Conservation (phyloP, 2,888 invertebrate genomes). For the Rhabditoides inermis region DNA sequence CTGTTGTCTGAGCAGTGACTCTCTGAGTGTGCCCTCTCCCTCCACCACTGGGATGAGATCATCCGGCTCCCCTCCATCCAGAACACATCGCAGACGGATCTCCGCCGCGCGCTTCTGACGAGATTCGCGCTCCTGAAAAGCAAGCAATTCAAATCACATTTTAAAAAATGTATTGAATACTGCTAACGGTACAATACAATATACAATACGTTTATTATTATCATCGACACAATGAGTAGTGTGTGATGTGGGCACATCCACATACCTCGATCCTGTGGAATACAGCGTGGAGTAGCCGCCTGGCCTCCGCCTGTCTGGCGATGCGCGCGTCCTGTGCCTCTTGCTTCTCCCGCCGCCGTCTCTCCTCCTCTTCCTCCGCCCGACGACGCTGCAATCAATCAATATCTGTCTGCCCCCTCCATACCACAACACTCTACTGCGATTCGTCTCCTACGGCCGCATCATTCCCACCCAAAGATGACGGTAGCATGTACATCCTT, state of each 20-base stretch:
- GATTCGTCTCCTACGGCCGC: conserved; percentile 14
- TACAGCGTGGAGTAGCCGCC: conserved; percentile 24
- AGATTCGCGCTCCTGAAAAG: conserved; percentile 12
- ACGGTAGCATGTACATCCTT: too few species aligned
- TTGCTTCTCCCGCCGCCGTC: conserved; percentile 11
- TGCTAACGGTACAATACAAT: background rate
- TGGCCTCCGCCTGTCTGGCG: conserved; percentile 13
- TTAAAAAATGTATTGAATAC: background rate
- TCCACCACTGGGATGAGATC: conserved; percentile 9
- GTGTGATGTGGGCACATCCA: background rate
- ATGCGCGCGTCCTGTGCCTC: conserved; percentile 6
- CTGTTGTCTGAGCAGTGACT: conserved; percentile 20
- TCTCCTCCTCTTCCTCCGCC: conserved; percentile 20
- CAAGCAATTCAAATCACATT: background rate
- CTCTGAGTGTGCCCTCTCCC: conserved; percentile 22
- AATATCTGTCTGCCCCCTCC: conserved; percentile 24
- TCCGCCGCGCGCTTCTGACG: conserved; percentile 17
- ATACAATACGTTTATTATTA: background rate
- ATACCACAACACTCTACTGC: conserved; percentile 3
- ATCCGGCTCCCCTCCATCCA: conserved; percentile 11
- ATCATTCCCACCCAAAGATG: conserved; percentile 22
- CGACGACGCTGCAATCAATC: too few species aligned
- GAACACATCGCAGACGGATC: conserved; percentile 13
- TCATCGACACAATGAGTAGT: background rate
- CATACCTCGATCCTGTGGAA: conserved; percentile 23